Base-by-base conservation (phyloP, 2,797 vertebrate species). In the Gambelia wislizenii region DNA sequence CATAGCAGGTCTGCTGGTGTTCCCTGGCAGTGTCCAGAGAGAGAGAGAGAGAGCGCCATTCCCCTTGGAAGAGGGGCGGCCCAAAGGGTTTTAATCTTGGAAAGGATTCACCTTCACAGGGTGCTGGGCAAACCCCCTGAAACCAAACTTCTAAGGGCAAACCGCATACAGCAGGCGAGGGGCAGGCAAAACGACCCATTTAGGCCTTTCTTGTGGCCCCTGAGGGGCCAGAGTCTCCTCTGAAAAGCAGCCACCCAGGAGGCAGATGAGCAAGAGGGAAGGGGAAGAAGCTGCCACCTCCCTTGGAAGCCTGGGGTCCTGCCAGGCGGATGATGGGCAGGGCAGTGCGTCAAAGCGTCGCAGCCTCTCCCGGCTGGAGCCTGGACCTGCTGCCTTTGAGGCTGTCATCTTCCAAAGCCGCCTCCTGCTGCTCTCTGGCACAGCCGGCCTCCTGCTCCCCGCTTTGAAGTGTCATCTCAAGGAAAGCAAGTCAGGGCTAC, bases 381-480 rank as follows among this genome's bases (percentile, higher is more conserved):
- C 95, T 90, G 96, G 95, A 93, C 94, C 91, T 39, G 94, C 64
- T n/a, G 94, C 97, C 98, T 98, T 98, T 98, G 98, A 98, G 97
- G 84, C 75, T 90, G 93, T 95, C 95, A 95, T 87, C 89, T 91
- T 95, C 86, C 89, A 94, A 95, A 96, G 97, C 97, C 96, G 96
- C 97, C 95, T 95, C 98, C 97, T 75, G 96, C 98, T 95, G 98
- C 96, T 98, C 96, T 92, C 97, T 93, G 97, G 96, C 97, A 96
- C 97, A 95, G 97, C 94, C 92, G 49, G 97, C 91, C 97, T 97
- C 98, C 97, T 88, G 13, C 94, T 91, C 90, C 64, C 97, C 93
- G 77, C 98, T 99, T 99, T 99, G 98, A 99, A 98, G 98, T 99
- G 98, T 98, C 98, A 98, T 84, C 95, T 98, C 98, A 96, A 91